phyloP scores from a whole-genome alignment of 1,140 invertebrate species.

The Drosophila fuyamai region DNA sequence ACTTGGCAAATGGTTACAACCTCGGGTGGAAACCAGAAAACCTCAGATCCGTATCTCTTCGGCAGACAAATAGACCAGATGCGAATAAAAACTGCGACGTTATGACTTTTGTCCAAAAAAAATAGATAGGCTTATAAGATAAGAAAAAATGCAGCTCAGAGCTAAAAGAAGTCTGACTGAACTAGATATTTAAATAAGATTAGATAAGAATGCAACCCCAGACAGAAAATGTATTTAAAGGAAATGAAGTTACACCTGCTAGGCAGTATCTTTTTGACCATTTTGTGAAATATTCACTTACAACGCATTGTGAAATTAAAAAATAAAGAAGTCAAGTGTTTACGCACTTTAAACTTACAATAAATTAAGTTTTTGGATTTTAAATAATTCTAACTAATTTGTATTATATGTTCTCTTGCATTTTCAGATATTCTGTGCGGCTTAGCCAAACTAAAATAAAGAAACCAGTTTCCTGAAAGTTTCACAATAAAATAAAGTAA shows the following conservation, averaged over 20 bases:
- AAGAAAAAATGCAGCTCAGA: neutral
- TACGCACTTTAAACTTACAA: too few relatives aligned
- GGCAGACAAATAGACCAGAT: neutral
- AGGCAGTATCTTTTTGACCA: neutral
- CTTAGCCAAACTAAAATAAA: neutral
- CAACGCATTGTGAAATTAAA: neutral
- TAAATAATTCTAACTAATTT: neutral
- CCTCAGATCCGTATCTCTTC: neutral
- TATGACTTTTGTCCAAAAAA: neutral
- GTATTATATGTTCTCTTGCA: neutral
- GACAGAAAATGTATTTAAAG: neutral
- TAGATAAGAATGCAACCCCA: neutral
- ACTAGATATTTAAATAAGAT: neutral
- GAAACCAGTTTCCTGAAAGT: neutral
- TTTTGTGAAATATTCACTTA: neutral
- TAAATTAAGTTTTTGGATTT: too few relatives aligned
- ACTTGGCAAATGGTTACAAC: conserved; percentile 15
- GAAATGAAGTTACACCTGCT: neutral
- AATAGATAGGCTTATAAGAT: neutral
- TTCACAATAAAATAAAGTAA: conserved; percentile 8
- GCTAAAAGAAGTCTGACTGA: too few relatives aligned
- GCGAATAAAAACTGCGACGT: neutral
- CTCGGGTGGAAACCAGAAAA: neutral
- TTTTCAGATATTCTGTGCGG: conserved; percentile 29
- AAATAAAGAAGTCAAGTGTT: neutral